Conservation (phyloP, 2,113 vertebrate genomes). For the Lophura nycthemera region DNA sequence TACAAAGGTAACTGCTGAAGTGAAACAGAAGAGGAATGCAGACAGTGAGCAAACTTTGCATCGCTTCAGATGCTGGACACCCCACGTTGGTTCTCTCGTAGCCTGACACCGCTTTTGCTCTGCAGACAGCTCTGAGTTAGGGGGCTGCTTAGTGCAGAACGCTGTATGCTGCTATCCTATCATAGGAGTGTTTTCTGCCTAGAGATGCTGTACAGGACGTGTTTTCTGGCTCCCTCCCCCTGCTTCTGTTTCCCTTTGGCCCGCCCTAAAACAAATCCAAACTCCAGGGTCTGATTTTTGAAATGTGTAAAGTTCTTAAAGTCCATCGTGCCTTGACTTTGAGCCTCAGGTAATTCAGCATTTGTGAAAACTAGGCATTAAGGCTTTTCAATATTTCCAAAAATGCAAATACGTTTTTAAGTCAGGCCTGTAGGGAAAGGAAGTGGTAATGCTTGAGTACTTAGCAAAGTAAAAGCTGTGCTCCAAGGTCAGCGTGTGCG, state of each 20-base stretch:
- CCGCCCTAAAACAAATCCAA: neutral
- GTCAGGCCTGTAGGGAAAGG: neutral
- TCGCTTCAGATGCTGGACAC: neutral
- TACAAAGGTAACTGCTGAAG: rapidly evolving
- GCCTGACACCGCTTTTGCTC: neutral
- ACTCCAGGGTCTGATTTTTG: neutral
- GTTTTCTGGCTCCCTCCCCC: rapidly evolving
- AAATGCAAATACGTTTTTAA: neutral
- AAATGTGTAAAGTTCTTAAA: rapidly evolving
- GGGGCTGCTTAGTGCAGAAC: rapidly evolving
- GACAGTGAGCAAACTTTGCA: rapidly evolving
- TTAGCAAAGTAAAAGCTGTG: neutral
- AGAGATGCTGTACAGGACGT: rapidly evolving
- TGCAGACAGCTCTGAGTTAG: neutral
- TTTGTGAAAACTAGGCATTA: slow-evolving; percentile 26
- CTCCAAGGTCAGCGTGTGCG: neutral
- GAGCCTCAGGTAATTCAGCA: neutral
- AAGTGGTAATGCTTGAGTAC: slow-evolving; percentile 5
- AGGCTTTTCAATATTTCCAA: slow-evolving; percentile 1
- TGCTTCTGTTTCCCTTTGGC: neutral
- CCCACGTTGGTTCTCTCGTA: rapidly evolving
- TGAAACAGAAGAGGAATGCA: rapidly evolving
- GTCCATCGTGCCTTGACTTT: neutral
- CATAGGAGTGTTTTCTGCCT: rapidly evolving
- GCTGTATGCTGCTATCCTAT: rapidly evolving